Base-by-base conservation (phyloP, 2,113 vertebrate genomes). In the rat (Rattus norvegicus) region DNA sequence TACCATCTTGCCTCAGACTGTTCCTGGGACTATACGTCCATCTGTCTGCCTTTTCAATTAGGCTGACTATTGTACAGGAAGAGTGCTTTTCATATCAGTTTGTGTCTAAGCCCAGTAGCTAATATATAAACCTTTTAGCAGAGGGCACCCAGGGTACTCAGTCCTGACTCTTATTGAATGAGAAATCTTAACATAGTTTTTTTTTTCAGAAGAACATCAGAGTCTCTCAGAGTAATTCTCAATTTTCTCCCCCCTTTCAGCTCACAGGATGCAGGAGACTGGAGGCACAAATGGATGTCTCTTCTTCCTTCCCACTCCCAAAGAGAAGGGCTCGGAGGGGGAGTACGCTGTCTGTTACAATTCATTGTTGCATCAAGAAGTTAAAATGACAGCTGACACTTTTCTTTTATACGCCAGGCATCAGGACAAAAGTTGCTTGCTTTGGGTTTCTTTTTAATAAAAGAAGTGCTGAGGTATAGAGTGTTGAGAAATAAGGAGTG, bases 381-480 rank as follows among this genome's bases (percentile, higher is more conserved):
- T 95, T 88, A 73, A 95, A 96, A 77, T 96, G 93, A 93, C 90
- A 96, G 76, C 28, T 91, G 93, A 88, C 92, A 76, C 84, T 91
- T 94, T 84, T 96, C 83, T 92, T 86, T 89, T 73, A 95, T 83
- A 93, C 96, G 33, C 63, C 39, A 86, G 72, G 26, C 39, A 91
- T 47, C 54, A 20, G 36, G 8, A 13, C 47, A 59, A 22, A 67
- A 79, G 24, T 56, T 91, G 54, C 91, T 88, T 94, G 65, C 88
- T 94, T 85, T 39, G n/a, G 52, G 19, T 75, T 47, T 75, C 19
- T 91, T 94, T 94, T 95, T 79, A 95, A 80, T 61, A 92, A 88
- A 67, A 80, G 43, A 86, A 49, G 24, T 91, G 24, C 88, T 81
- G n/a, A 93, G 59, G 85, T 80, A 49, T 54, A 33, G 72, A 14